Evolutionary conservation across 2,113 vertebrate genomes (phyloP), one percentile per base, ranked within the genome.

Genomic region (Spheniscus mendiculus): DNA sequence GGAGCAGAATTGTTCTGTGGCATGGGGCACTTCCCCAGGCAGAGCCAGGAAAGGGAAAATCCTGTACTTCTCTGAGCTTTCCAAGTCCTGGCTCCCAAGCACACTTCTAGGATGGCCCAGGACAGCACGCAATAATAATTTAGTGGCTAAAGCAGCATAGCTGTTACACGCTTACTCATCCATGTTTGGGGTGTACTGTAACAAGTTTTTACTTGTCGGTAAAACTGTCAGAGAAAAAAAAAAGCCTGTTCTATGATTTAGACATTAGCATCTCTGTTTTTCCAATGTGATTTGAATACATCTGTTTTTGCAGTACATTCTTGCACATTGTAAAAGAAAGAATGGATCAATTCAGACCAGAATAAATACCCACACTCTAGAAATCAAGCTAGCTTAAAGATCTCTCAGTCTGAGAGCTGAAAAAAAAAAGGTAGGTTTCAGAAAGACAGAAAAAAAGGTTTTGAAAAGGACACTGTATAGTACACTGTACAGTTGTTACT

Each of bases 101-200:
- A 45, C 7, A 9, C 25, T 50, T 32, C 32, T 67, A 32, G 36
- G 29, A n/a, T 44, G 52, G 16, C 17, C 23, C 40, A 65, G 50
- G 38, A 66, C 58, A 66, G 5, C 42, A 47, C 0, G 0, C 11
- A 45, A 25, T 13, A 55, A 27, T 18, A 50, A 19, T 45, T 38
- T 4, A 62, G 44, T 34, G n/a, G 34, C 12, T 53, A 53, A 47
- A 81, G 22, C n/a, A 63, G 44, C 12, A 27, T 4, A 52, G 38
- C 20, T 38, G 5, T 38, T 61, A 40, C 20, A 38, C 0, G 0
- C 21, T 49, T 4, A 34, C 22, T 40, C 20, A 21, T 4, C n/a
- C 27, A 26, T 9, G 6, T 23, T 49, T 27, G 6, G 8, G 16
- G 10, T 59, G 27, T 40, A 14, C 5, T 47, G 6, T 42, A 71